Percentiles rank a stretch among this genome's conserved stretches.
These are phyloP conservation scores for Lepidocolaptes lacrymiger DNA, from an alignment of 2,797 vertebrate species.

Conservation along the genomic window DNA sequence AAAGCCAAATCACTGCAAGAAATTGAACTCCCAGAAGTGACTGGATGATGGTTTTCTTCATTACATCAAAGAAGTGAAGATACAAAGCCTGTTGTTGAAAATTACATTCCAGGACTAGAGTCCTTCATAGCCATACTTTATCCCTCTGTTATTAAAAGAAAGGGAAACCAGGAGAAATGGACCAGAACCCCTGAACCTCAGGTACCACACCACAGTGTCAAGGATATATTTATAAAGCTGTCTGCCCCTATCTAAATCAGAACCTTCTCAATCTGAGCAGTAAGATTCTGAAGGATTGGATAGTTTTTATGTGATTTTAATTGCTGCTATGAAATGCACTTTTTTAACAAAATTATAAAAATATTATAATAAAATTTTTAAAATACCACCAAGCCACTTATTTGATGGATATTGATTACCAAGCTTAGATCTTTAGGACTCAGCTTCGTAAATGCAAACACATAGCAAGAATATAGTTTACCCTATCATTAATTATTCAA, in stretches of 20 bases:
- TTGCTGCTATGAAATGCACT: background rate
- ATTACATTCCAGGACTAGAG: background rate
- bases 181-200: background rate
- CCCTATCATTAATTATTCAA: background rate
- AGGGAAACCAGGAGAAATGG: background rate
- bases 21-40: slow-evolving; percentile 39
- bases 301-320: background rate
- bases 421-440: background rate
- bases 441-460: background rate
- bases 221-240: background rate
- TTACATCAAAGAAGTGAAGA: background rate
- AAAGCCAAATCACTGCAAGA: slow-evolving; percentile 29
- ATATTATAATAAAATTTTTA: background rate
- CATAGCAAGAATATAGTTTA: background rate
- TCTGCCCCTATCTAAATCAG: background rate
- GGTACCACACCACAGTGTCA: background rate
- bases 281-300: background rate
- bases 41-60: background rate
- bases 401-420: background rate
- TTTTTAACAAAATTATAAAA: background rate
- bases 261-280: background rate
- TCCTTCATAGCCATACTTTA: background rate
- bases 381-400: background rate
- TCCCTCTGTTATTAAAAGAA: background rate
- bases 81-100: slow-evolving; percentile 10